Evolutionary conservation across 2,888 invertebrate species (phyloP).

Genomic region (Clivina fossor): DNA sequence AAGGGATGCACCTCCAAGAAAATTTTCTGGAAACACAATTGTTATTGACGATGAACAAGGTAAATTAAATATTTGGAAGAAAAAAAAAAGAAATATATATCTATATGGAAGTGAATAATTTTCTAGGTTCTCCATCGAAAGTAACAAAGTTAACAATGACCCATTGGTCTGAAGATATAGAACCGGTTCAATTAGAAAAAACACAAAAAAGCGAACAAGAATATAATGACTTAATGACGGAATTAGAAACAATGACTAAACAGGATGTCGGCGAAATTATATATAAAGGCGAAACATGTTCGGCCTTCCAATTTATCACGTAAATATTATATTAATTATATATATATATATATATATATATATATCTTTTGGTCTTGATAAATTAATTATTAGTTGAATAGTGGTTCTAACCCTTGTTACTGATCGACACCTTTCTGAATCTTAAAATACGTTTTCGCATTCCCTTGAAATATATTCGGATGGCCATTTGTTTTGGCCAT

Average conservation of each 20-base stretch:
- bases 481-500: too few relatives aligned
- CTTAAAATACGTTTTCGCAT: too few relatives aligned
- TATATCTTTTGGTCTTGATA: too few relatives aligned
- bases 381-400: too few relatives aligned
- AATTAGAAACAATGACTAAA: constrained; percentile 61
- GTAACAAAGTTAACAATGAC: constrained; percentile 57
- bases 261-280: constrained; percentile 65
- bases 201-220: constrained; percentile 67
- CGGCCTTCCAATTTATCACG: constrained; percentile 64
- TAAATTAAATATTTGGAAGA: too few relatives aligned
- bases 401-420: too few relatives aligned
- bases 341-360: too few relatives aligned
- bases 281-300: constrained; percentile 66
- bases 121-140: too few relatives aligned
- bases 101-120: too few relatives aligned
- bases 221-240: constrained; percentile 64
- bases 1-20: constrained; percentile 2
- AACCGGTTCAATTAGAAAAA: constrained; percentile 64
- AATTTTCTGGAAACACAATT: constrained; percentile 23
- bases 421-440: too few relatives aligned
- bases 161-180: constrained; percentile 71
- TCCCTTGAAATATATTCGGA: too few relatives aligned
- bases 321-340: too few relatives aligned
- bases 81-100: neutral
- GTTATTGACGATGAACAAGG: constrained; percentile 29